phyloP scores from a whole-genome alignment of 64 coral and sea anemone species.

The Pocillopora verrucosa region DNA sequence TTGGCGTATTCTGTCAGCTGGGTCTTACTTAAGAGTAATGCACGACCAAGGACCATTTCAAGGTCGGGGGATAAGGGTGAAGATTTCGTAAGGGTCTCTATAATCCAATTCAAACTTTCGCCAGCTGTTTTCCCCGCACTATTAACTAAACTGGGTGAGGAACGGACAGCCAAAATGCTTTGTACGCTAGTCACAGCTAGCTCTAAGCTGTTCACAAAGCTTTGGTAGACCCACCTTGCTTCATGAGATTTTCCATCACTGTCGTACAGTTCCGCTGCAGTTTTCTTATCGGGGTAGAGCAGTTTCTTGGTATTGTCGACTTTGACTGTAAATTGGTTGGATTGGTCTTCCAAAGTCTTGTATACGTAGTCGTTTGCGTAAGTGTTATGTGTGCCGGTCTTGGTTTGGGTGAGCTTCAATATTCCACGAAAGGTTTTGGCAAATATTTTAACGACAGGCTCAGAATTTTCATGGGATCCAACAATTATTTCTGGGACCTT shows the following conservation, averaged over 20 bases:
- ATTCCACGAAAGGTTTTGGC: conserved; percentile 44
- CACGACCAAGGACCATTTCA: conserved; percentile 49
- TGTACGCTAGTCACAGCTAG: conserved; percentile 29
- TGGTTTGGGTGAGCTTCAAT: conserved; percentile 52
- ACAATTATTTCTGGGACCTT: conserved; percentile 44
- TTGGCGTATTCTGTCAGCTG: conserved; percentile 48
- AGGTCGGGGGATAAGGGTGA: conserved; percentile 27
- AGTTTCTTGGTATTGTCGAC: conserved; percentile 35
- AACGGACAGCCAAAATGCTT: conserved; percentile 36
- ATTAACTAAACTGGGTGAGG: not conserved
- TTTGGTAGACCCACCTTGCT: conserved; percentile 8
- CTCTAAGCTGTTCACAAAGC: conserved; percentile 38
- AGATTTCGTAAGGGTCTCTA: conserved; percentile 11
- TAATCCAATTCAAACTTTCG: conserved; percentile 41
- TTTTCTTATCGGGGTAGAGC: conserved; percentile 29
- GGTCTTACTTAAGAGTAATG: conserved; percentile 45
- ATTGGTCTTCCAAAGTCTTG: conserved; percentile 20
- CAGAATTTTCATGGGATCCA: conserved; percentile 34
- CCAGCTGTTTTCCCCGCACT: conserved; percentile 23
- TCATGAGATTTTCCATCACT: not conserved
- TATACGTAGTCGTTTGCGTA: conserved; percentile 45
- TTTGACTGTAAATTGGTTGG: conserved; percentile 19
- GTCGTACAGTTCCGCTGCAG: conserved; percentile 32
- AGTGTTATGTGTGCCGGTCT: conserved; percentile 33
- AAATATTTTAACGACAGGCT: conserved; percentile 46